Base-by-base conservation (phyloP, 2,113 vertebrate genomes). In the Thomomys bottae region DNA sequence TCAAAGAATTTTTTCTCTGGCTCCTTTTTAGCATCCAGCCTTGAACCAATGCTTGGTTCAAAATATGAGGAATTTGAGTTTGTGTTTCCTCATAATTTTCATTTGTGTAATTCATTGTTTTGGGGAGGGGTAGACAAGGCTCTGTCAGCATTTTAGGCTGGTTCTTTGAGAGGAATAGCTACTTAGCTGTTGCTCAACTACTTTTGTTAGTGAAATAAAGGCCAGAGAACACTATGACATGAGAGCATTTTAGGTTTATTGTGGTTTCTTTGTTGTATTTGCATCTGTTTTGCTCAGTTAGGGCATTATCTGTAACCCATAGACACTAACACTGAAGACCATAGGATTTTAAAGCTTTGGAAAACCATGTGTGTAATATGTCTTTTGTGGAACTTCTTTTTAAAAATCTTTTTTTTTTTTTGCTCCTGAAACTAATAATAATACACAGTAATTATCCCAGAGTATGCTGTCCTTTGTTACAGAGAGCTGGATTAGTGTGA, bases 1-100 rank as follows among this genome's bases (percentile, higher is more conserved):
- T 12, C 32, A 81, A 93, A 70, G 84, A 94, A 97, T 76, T 92
- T 93, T 97, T 96, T 96, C 92, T 96, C 73, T 30, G 23, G 86
- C 45, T 95, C 77, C 93, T 96, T 95, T 92, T 96, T 94, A 94
- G 68, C 63, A 84, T 96, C 80, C 79, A 11, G 5, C 73, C 80
- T 93, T 21, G 12, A 82, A 93, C 77, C 82, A 6, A 77, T n/a
- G n/a, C n/a, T n/a, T n/a, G n/a, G n/a, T n/a, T n/a, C n/a, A n/a
- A n/a, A n/a, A n/a, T n/a, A n/a, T n/a, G n/a, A n/a, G n/a, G n/a
- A n/a, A n/a, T n/a, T n/a, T 26, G 59, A 72, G 59, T 92, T 0
- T 32, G 30, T 42, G n/a, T 92, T 95, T 83, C 75, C 80, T 94
- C 57, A 87, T 92, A 0, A 30, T 92, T 89, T 96, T 92, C 90